Evolutionary conservation across 2,113 vertebrate genomes (phyloP).

Genomic region (Cyanistes caeruleus): DNA sequence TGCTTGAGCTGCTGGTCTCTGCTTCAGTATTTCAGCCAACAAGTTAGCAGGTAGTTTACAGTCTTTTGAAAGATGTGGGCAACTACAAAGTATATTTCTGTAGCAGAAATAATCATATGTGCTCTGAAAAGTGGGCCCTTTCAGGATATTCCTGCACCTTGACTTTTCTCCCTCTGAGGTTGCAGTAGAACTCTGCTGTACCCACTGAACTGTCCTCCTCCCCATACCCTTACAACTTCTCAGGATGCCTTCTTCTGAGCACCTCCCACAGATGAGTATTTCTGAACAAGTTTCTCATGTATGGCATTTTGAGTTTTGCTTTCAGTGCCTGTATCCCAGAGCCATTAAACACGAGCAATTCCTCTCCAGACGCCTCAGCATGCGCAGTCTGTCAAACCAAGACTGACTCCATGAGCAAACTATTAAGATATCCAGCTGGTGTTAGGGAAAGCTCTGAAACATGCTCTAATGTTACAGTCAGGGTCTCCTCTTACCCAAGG

Average conservation of each 20-base stretch:
- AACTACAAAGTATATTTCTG: neutral
- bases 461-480: neutral
- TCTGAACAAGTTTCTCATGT: neutral
- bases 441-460: conserved; percentile 10
- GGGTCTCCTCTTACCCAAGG: neutral
- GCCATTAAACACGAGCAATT: neutral
- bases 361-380: neutral
- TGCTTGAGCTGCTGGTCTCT: neutral
- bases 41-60: neutral
- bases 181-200: neutral
- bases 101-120: neutral
- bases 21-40: neutral
- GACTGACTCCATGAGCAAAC: neutral
- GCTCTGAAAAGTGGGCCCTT: neutral
- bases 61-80: neutral
- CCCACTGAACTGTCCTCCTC: neutral
- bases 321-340: neutral
- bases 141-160: neutral
- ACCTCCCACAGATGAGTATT: neutral
- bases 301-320: neutral
- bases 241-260: neutral
- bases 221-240: neutral
- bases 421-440: conserved; percentile 47
- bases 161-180: neutral
- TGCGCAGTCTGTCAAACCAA: neutral